Percentiles rank a stretch among this genome's conserved stretches.
These are phyloP conservation scores for Moxostoma hubbsi DNA, from an alignment of 2,797 vertebrate genomes.

Conservation along the genomic window DNA sequence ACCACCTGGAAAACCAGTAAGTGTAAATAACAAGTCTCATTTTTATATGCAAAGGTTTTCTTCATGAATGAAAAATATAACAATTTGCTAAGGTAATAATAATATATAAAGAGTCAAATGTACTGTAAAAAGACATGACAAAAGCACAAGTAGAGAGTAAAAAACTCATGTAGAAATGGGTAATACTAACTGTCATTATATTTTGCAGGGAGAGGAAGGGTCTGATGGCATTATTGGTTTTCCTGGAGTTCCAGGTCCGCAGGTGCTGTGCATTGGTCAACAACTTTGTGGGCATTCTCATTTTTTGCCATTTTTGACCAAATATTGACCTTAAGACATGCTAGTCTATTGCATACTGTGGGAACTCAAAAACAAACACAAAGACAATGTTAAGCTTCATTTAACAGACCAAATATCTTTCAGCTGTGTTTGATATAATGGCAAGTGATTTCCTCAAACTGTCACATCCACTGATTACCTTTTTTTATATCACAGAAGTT, in stretches of 20 bases:
- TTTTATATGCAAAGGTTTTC: neutral
- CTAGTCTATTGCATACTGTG: too few species aligned
- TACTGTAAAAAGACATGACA: neutral
- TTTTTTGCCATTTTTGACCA: too few species aligned
- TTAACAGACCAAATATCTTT: too few species aligned
- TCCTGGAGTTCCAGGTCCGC: constrained; percentile 73
- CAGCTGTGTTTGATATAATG: too few species aligned
- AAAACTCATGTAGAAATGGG: neutral
- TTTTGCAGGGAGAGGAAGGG: constrained; percentile 74
- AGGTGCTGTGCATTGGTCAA: constrained; percentile 65
- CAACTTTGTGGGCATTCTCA: too few species aligned
- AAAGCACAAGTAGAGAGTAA: neutral
- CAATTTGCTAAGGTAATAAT: neutral
- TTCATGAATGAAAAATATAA: too few species aligned
- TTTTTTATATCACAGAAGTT: too few species aligned
- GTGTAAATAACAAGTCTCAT: neutral
- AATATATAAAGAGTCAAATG: neutral
- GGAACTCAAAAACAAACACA: too few species aligned
- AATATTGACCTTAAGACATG: too few species aligned
- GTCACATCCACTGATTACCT: neutral
- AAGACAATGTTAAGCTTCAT: too few species aligned
- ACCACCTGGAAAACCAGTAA: constrained; percentile 70
- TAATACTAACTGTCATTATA: neutral
- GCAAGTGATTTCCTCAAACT: neutral
- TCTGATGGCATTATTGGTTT: constrained; percentile 66